Percentiles rank a stretch among this genome's conserved stretches.
These are phyloP conservation scores for Irena cyanogastra DNA, from an alignment of 2,113 vertebrate species.

Conservation along the genomic window DNA sequence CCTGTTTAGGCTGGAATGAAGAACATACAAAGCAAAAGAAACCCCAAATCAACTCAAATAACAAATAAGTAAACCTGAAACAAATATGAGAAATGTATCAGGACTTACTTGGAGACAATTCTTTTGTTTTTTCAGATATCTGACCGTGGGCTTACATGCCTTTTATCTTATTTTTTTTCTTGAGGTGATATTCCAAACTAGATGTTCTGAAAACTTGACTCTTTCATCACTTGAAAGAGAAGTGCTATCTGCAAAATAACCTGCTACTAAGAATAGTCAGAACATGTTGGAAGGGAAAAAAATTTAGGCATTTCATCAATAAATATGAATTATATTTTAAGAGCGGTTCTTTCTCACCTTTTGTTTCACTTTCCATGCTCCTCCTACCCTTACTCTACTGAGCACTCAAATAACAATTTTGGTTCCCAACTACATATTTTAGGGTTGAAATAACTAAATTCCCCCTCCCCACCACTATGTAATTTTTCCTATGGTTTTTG, in stretches of 20 bases:
- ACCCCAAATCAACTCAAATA: background rate
- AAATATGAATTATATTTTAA: background rate
- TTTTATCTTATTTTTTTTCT: background rate
- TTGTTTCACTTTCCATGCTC: background rate
- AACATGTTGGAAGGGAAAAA: background rate
- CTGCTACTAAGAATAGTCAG: background rate
- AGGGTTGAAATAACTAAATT: background rate
- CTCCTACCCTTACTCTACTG: background rate
- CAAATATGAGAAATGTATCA: background rate
- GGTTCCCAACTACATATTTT: background rate
- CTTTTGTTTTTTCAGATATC: background rate
- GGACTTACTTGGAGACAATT: background rate
- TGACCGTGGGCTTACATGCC: background rate
- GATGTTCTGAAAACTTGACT: background rate
- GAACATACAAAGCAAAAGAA: background rate
- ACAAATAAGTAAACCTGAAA: background rate
- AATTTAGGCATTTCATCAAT: background rate
- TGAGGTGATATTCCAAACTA: background rate
- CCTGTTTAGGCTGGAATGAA: background rate
- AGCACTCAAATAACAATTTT: background rate
- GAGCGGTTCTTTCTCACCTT: background rate
- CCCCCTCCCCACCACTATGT: accelerated
- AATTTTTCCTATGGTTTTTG: background rate
- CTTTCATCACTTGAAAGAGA: background rate
- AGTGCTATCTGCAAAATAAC: background rate